A percentile compares a stretch with the other conserved stretches of the same genome.
Conservation (phyloP, 2,888 invertebrate species). For the Melanophora roralis region DNA sequence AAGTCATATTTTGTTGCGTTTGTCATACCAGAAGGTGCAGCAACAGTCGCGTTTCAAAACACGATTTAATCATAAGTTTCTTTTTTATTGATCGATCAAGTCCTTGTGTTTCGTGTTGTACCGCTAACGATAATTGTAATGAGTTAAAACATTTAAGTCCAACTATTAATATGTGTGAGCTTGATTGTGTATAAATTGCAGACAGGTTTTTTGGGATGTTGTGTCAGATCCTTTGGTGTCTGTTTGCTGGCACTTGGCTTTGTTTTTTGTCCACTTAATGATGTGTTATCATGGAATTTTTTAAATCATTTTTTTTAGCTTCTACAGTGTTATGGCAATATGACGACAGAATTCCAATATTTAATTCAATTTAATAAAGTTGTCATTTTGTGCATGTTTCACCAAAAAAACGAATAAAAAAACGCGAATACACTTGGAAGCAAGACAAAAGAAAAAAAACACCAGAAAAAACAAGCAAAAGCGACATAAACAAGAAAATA, state of each 20-base stretch:
- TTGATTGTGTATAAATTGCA: slow-evolving; percentile 11
- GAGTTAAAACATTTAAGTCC: slow-evolving; percentile 48
- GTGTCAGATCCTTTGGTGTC: slow-evolving; percentile 12
- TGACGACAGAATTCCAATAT: slow-evolving; percentile 61
- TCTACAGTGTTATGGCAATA: slow-evolving; percentile 20
- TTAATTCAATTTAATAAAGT: slow-evolving; percentile 65
- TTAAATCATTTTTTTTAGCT: slow-evolving; percentile 49
- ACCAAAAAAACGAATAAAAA: slow-evolving; percentile 1
- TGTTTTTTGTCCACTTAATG: slow-evolving; percentile 64
- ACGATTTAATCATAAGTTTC: slow-evolving; percentile 57
- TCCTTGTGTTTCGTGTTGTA: slow-evolving; percentile 38
- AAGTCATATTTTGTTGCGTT: slow-evolving; percentile 56
- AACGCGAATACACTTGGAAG: not conserved
- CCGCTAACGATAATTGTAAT: slow-evolving; percentile 63
- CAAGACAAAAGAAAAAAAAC: not conserved
- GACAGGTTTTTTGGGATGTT: slow-evolving; percentile 34
- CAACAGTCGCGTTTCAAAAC: slow-evolving; percentile 61
- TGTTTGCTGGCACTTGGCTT: not conserved
- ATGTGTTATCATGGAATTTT: slow-evolving; percentile 68
- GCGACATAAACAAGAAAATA: not conserved
- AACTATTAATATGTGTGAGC: no score
- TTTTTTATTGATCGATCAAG: not conserved
- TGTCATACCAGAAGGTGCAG: slow-evolving; percentile 66
- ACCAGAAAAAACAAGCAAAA: not conserved
- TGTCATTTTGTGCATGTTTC: slow-evolving; percentile 54